Evolutionary conservation across 2,888 invertebrate species (phyloP).

Genomic region (Heteromyza rotundicornis): DNA sequence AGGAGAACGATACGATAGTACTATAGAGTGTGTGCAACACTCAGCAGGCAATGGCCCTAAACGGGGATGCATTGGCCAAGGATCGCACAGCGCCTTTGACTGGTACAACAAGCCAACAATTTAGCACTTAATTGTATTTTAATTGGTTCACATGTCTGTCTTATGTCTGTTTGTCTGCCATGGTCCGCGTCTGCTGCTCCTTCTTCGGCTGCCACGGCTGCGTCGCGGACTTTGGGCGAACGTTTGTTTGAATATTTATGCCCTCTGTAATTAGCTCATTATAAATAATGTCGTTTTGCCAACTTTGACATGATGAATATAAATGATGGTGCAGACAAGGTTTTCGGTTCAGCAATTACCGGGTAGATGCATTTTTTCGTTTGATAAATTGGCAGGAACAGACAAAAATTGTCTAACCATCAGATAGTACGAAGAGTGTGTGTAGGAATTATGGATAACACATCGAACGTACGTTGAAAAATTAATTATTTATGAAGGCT

Average conservation of each 20-base stretch:
- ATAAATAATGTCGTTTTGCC: constrained; percentile 41
- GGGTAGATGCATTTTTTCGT: no score
- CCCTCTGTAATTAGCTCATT: constrained; percentile 42
- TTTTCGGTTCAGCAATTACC: background rate
- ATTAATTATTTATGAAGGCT: no score
- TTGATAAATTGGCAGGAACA: no score
- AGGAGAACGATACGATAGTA: no score
- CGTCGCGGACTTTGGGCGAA: background rate
- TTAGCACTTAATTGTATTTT: constrained; percentile 41
- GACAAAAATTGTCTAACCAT: no score
- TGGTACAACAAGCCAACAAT: constrained; percentile 20
- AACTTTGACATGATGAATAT: constrained; percentile 27
- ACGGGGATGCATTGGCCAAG: no score
- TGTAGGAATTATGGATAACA: no score
- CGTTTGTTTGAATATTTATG: background rate
- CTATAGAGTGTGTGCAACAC: background rate
- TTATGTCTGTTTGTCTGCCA: background rate
- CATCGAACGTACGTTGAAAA: no score
- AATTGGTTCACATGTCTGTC: constrained; percentile 42
- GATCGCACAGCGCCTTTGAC: background rate
- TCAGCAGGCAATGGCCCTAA: no score
- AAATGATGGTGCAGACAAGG: constrained; percentile 13
- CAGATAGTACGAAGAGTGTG: no score
- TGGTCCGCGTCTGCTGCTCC: no score
- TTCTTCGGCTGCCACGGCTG: background rate